Evolutionary conservation across 1,140 invertebrate species (phyloP), one percentile per base, ranked within the genome.

Genomic region (Telenomus remus): DNA sequence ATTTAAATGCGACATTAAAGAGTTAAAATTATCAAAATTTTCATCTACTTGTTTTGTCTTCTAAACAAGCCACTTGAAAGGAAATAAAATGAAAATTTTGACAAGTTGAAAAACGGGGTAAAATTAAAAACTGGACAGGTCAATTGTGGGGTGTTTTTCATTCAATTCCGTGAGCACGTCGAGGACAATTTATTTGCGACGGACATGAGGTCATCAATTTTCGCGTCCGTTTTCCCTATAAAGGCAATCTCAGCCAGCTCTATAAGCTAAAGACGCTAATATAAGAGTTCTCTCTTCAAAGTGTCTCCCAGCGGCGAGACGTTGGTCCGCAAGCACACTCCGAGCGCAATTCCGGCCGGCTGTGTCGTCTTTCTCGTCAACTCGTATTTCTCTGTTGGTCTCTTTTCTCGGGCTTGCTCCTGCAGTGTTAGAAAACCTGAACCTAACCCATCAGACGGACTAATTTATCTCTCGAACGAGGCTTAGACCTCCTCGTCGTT

Each of bases 391-490:
- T 44, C 13, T 48, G 11, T 64, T n/a, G 53, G 53, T 56, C 19
- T 56, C 60, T 74, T 37, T 42, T 13, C 55, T 71, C 51, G 66
- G 44, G 10, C 61, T 53, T 42, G 55, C 59, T 63, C 71, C 64
- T 76, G 69, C 66, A 56, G 64, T 61, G 75, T 78, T 68, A 77
- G 80, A 82, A 81, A 82, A 79, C 74, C 61, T 49, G 69, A 75
- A 61, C 80, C 78, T n/a, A n/a, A 78, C 79, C 75, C 77, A 78
- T 80, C 79, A 78, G 79, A 76, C 81, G 76, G 74, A 78, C 80
- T 83, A 84, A 85, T 85, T 85, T 84, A 85, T 84, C 83, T 84
- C 78, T 71, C 80, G 78, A 61, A 79, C 83, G 78, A 82, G 81
- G 81, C 78, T 80, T 80, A 81, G 80, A 82, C 79, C 80, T 80